Evolutionary conservation across 2,888 invertebrate species (phyloP), one percentile per base, ranked within the genome.

Genomic region (Plagodis dolabraria): DNA sequence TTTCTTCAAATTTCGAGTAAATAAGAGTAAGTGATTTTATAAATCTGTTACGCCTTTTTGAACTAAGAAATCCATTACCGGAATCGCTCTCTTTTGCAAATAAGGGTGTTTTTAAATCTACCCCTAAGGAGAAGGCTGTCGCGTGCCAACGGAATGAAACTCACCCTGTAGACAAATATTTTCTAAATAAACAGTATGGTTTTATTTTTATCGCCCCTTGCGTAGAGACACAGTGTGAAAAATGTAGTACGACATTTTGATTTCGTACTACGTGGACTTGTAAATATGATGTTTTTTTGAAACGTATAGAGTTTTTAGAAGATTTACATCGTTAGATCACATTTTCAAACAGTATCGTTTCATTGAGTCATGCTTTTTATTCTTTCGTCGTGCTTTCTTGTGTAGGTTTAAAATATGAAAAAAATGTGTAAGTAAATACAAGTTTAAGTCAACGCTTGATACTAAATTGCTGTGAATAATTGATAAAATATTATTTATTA

Each of bases 161-260:
- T 12, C 57, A 46, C 65, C 61, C 65, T 43, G 57, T 57, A 54
- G 57, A 55, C 61, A 55, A 63, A 61, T 66, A 61, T 66, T 63
- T 63, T 66, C 38, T 54, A 62, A 60, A 52, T 57, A 54, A 60
- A 68, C 64, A 64, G 58, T 63, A 62, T 52, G 53, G 57, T 61
- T 63, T 57, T 60, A 60, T 65, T 60, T 63, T 52, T 53, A 58
- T 56, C 60, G 57, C 47, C 56, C 56, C 12, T 33, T 46, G 33
- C 38, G 44, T 36, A 45, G 34, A 5, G 34, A 33, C 60, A 63
- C 65, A 63, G 63, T 55, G 36, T 33, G 12, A 45, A n/a, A 33
- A 50, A 40, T 22, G 12, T 10, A 49, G 48, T 33, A 44, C n/a
- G 42, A 8, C 38, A 8, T 38, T 38, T 9, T 38, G 38, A 38